Conservation (phyloP, 2,113 vertebrate genomes). For the Onychorhynchus coronatus region DNA sequence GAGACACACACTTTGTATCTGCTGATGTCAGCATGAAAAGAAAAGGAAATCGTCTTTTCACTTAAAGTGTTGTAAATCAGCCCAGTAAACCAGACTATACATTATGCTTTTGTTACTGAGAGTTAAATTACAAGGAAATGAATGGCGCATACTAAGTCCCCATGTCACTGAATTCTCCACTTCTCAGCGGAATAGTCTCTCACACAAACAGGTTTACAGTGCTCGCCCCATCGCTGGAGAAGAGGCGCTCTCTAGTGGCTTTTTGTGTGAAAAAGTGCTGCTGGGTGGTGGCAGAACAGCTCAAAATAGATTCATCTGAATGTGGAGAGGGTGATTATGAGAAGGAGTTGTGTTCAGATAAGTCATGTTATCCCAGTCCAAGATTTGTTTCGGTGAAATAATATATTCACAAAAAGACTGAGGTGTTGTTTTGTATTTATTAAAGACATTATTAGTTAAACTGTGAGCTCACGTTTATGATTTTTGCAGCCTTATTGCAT, state of each 20-base stretch:
- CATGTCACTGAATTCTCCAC: constrained; percentile 49
- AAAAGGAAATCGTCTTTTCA: constrained; percentile 64
- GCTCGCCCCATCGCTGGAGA: background rate
- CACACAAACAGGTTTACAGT: background rate
- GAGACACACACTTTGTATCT: constrained; percentile 34
- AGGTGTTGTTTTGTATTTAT: background rate
- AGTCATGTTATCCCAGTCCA: background rate
- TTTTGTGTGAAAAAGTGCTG: background rate
- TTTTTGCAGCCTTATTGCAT: background rate
- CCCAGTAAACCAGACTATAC: constrained; percentile 64
- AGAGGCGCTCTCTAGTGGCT: constrained; percentile 69
- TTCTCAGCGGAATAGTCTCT: constrained; percentile 24
- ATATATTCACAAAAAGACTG: background rate
- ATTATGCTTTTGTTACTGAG: constrained; percentile 71
- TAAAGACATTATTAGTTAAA: background rate
- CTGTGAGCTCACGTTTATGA: background rate
- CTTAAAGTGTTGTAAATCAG: constrained; percentile 72
- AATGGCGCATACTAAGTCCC: constrained; percentile 72
- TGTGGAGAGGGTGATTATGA: background rate
- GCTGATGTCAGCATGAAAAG: constrained; percentile 69
- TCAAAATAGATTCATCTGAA: background rate
- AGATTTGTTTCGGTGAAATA: background rate
- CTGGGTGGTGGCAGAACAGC: background rate
- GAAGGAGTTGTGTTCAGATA: background rate
- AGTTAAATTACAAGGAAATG: constrained; percentile 78